Conservation (phyloP, 2,113 vertebrate species). For the Myocastor coypus region DNA sequence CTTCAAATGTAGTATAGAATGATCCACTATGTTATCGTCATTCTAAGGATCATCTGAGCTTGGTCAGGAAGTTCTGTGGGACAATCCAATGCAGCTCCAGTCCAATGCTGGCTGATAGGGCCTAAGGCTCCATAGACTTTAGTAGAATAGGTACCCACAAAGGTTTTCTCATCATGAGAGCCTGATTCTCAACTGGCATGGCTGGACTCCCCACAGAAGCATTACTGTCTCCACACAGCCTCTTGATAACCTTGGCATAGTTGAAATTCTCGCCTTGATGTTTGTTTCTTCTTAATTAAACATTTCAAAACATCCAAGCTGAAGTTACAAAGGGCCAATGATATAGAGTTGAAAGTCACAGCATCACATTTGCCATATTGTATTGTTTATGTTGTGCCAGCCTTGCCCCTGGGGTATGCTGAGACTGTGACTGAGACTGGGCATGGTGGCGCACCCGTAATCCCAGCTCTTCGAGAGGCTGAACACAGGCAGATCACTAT, state of each 20-base stretch:
- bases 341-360: background rate
- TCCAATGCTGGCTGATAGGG: background rate
- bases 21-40: background rate
- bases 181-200: background rate
- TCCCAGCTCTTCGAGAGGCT: no score
- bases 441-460: no score
- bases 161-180: background rate
- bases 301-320: background rate
- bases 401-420: no score
- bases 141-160: background rate
- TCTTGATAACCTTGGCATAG: background rate
- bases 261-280: background rate
- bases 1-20: background rate
- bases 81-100: background rate
- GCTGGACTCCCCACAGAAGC: background rate
- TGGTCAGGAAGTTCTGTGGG: background rate
- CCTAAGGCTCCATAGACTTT: background rate
- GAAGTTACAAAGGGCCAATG: background rate
- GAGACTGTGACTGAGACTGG: no score
- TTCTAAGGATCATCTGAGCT: background rate
- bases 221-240: background rate
- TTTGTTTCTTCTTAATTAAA: slow-evolving; percentile 1
- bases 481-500: no score
- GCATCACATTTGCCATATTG: background rate
- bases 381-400: no score